Conservation (phyloP, 2,113 vertebrate genomes). For the Erythrolamprus reginae region DNA sequence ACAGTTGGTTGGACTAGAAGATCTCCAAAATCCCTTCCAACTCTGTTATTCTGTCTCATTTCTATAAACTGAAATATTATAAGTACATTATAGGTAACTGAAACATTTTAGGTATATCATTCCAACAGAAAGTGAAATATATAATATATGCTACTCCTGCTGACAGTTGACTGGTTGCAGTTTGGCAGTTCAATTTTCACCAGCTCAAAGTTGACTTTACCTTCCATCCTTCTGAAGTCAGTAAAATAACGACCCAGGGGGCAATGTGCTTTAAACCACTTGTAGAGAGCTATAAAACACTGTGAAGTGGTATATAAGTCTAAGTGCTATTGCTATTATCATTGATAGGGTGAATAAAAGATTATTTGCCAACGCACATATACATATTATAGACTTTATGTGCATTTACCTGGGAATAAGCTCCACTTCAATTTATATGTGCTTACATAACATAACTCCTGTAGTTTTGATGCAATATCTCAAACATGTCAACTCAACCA, state of each 20-base stretch:
- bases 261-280: too few species aligned
- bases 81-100: too few species aligned
- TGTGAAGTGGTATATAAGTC: too few species aligned
- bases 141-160: background rate
- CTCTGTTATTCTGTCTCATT: background rate
- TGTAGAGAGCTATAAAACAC: too few species aligned
- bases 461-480: background rate
- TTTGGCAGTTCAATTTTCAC: too few species aligned
- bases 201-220: too few species aligned
- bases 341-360: background rate
- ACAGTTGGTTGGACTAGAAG: background rate
- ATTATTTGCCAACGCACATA: background rate
- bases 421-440: background rate
- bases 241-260: too few species aligned
- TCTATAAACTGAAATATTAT: background rate
- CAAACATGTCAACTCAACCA: background rate
- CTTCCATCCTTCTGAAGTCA: too few species aligned
- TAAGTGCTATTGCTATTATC: too few species aligned
- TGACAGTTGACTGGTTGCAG: too few species aligned
- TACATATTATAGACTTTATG: background rate
- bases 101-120: background rate
- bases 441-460: background rate
- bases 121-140: background rate
- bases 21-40: background rate
- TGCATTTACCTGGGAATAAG: background rate